Conservation (phyloP, 1,140 invertebrate species). For the Drosophila nannoptera region DNA sequence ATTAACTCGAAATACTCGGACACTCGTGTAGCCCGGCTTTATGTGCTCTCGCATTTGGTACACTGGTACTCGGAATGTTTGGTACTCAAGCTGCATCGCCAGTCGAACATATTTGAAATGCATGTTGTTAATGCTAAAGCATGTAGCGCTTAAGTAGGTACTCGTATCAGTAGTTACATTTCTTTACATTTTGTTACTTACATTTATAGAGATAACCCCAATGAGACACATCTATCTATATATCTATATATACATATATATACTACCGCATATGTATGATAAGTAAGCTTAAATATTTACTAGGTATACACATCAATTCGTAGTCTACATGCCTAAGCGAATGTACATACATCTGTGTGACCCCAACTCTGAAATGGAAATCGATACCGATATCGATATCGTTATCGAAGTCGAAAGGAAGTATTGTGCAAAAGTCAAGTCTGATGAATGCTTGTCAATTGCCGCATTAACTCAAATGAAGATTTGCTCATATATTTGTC, state of each 20-base stretch:
- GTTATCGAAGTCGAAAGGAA: slow-evolving; percentile 15
- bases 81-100: slow-evolving; percentile 4
- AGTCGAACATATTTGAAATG: slow-evolving; percentile 51
- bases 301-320: slow-evolving; percentile 5
- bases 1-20: not conserved
- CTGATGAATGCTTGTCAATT: slow-evolving; percentile 40
- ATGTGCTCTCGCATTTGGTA: not conserved
- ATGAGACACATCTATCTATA: slow-evolving; percentile 17
- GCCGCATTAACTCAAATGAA: slow-evolving; percentile 56
- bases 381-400: not conserved
- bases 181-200: slow-evolving; percentile 67
- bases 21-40: no score
- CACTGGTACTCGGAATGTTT: slow-evolving; percentile 21
- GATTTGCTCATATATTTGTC: slow-evolving; percentile 72
- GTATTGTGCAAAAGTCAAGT: slow-evolving; percentile 42
- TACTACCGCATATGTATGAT: slow-evolving; percentile 17
- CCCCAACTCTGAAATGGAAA: not conserved
- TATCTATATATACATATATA: not conserved
- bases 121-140: slow-evolving; percentile 75
- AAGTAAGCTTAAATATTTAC: slow-evolving; percentile 30
- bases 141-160: slow-evolving; percentile 77
- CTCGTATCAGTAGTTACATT: slow-evolving; percentile 70
- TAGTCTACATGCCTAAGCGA: slow-evolving; percentile 21
- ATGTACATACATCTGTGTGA: slow-evolving; percentile 25
- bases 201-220: slow-evolving; percentile 56